Evolutionary conservation across 2,113 vertebrate species (phyloP).

Genomic region (Panurus biarmicus): DNA sequence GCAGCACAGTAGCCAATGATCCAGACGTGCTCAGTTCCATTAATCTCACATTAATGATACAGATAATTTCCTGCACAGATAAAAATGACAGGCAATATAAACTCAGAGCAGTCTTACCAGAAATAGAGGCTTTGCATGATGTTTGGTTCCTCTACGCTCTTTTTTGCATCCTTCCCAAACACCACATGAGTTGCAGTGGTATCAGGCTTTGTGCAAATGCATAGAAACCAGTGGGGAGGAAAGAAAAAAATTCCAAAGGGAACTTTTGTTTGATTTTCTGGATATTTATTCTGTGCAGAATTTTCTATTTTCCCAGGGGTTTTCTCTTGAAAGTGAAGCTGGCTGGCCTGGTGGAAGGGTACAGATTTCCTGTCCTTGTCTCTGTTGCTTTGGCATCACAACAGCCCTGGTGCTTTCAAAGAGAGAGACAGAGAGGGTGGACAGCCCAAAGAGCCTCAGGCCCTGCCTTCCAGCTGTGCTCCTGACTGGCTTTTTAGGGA

Average conservation of each 20-base stretch:
- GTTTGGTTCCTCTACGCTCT: background rate
- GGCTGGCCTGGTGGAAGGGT: background rate
- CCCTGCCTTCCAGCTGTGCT: background rate
- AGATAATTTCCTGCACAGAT: background rate
- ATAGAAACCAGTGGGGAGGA: background rate
- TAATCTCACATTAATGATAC: background rate
- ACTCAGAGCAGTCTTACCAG: background rate
- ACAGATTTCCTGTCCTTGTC: background rate
- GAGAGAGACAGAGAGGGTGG: too few species aligned
- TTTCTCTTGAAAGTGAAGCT: background rate
- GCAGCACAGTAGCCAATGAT: background rate
- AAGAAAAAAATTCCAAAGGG: background rate
- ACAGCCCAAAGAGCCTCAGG: background rate
- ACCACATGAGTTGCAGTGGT: background rate
- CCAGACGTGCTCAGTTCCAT: background rate
- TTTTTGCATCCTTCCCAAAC: background rate
- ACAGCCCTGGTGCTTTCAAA: background rate
- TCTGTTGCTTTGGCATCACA: background rate
- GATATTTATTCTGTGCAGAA: background rate
- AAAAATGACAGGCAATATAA: background rate
- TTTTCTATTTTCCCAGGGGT: background rate
- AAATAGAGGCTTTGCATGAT: background rate
- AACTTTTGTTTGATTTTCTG: background rate
- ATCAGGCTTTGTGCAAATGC: background rate
- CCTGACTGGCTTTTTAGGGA: background rate